These are phyloP conservation scores for Eupeodes luniger DNA, from an alignment of 2,888 invertebrate species.

Conservation along the genomic window DNA sequence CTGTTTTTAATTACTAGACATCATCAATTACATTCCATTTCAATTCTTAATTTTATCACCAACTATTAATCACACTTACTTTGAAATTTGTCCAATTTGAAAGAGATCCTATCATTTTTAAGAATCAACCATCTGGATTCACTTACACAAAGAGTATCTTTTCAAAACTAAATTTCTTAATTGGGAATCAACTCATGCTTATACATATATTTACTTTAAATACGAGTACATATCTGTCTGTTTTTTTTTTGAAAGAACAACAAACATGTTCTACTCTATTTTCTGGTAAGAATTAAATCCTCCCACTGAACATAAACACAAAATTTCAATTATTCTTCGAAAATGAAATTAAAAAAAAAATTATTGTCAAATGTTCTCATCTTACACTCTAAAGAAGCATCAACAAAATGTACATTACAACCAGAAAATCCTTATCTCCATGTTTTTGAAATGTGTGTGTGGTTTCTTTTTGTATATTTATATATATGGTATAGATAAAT, in stretches of 20 bases:
- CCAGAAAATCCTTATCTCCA: constrained; percentile 62
- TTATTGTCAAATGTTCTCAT: constrained; percentile 44
- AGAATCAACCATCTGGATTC: constrained; percentile 55
- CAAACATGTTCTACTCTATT: constrained; percentile 7
- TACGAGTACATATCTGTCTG: neutral
- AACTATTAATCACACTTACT: constrained; percentile 37
- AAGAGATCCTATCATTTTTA: constrained; percentile 49
- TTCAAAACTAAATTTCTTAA: constrained; percentile 45
- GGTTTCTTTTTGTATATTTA: neutral
- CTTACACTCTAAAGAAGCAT: constrained; percentile 54
- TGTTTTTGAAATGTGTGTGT: constrained; percentile 44
- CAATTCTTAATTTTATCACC: neutral
- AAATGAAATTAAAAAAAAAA: constrained; percentile 32
- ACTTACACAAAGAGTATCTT: constrained; percentile 50
- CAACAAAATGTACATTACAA: constrained; percentile 46
- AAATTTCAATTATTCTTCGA: constrained; percentile 72
- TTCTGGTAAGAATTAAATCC: constrained; percentile 30
- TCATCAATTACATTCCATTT: too few species aligned
- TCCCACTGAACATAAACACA: constrained; percentile 58
- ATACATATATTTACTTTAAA: constrained; percentile 35
- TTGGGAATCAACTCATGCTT: constrained; percentile 47
- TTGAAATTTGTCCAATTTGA: constrained; percentile 40
- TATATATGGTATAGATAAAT: constrained; percentile 44
- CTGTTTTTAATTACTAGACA: too few species aligned
- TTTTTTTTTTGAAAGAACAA: neutral